Evolutionary conservation across 2,888 invertebrate genomes (phyloP).

Genomic region (Nezara viridula): DNA sequence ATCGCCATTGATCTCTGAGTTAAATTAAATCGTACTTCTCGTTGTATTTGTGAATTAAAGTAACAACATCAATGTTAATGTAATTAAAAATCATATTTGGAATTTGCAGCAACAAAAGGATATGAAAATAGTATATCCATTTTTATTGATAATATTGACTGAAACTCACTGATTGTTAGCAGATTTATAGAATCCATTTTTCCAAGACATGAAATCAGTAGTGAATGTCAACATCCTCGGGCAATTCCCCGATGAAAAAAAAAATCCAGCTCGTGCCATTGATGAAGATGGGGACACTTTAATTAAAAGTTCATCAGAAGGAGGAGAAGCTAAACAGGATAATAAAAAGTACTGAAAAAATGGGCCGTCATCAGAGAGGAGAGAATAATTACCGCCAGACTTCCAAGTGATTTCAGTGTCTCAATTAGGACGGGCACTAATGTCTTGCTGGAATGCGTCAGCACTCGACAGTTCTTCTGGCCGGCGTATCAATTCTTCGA

Average conservation of each 20-base stretch:
- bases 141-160: neutral
- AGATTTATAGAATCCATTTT: no score
- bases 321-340: conserved; percentile 18
- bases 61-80: no score
- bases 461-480: neutral
- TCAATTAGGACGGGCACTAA: conserved; percentile 37
- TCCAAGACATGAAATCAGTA: neutral
- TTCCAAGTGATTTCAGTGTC: conserved; percentile 35
- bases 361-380: conserved; percentile 16
- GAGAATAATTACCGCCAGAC: neutral
- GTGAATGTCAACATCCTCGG: neutral
- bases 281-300: conserved; percentile 42
- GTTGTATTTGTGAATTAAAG: no score
- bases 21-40: no score
- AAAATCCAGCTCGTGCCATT: conserved; percentile 21
- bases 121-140: no score
- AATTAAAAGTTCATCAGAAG: conserved; percentile 30
- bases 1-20: no score
- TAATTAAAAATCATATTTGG: no score
- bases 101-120: no score
- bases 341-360: conserved; percentile 23
- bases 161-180: no score
- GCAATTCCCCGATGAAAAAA: neutral
- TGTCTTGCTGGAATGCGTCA: conserved; percentile 35
- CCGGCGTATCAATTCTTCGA: neutral